These are phyloP conservation scores for Gallinago jamesoni DNA, from an alignment of 2,113 vertebrate species.

Conservation along the genomic window DNA sequence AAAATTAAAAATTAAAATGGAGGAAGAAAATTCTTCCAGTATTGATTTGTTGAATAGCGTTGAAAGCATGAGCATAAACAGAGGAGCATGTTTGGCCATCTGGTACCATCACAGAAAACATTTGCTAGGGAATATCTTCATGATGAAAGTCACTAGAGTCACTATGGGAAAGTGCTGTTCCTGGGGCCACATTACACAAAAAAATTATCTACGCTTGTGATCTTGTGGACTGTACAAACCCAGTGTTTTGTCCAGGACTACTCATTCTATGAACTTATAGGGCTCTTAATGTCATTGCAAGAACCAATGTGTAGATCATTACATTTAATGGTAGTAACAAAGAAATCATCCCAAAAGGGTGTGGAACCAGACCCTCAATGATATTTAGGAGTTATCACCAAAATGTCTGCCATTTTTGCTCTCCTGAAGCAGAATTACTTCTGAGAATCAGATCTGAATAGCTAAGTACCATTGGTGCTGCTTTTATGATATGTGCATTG, in stretches of 20 bases:
- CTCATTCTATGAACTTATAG: not conserved
- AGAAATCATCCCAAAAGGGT: not conserved
- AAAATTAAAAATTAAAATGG: not conserved
- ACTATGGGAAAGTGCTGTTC: not conserved
- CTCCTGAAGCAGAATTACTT: not conserved
- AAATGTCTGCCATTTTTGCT: not conserved
- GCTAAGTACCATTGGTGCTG: not conserved
- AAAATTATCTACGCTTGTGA: rapidly evolving
- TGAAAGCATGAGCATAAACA: not conserved
- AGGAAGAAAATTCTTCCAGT: not conserved
- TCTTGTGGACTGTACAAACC: not conserved
- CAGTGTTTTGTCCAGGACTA: not conserved
- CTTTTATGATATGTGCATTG: not conserved
- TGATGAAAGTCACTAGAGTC: not conserved
- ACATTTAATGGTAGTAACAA: not conserved
- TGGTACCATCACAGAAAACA: not conserved
- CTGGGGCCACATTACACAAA: not conserved
- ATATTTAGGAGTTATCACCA: not conserved
- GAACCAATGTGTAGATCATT: not conserved
- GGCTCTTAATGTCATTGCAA: not conserved
- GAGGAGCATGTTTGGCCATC: not conserved
- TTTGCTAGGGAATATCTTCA: not conserved
- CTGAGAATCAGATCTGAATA: not conserved
- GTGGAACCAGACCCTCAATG: not conserved
- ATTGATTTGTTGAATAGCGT: not conserved